A percentile compares a stretch with the other conserved stretches of the same genome.
These are phyloP conservation scores for Alsophila aescularia DNA, from an alignment of 2,888 invertebrate genomes.

Conservation along the genomic window DNA sequence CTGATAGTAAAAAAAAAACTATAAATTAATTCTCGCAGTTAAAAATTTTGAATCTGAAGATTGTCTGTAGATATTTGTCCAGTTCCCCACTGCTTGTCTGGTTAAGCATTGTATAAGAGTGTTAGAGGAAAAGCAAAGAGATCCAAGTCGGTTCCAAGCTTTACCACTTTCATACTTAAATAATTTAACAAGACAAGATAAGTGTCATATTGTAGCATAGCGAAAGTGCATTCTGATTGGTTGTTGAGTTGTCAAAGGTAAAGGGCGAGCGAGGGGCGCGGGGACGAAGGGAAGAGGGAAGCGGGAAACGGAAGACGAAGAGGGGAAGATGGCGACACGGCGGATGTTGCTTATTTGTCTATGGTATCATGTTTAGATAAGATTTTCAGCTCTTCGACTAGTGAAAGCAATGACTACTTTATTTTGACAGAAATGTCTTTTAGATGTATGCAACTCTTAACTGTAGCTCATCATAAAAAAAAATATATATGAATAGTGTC, in stretches of 20 bases:
- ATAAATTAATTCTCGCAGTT: background rate
- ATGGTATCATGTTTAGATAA: slow-evolving; percentile 46
- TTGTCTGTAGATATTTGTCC: slow-evolving; percentile 12
- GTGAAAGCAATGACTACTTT: background rate
- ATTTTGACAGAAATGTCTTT: background rate
- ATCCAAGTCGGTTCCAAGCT: background rate
- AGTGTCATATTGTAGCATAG: slow-evolving; percentile 51
- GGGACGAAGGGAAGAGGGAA: slow-evolving; percentile 46
- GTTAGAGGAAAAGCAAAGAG: background rate
- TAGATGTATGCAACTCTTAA: too few relatives aligned
- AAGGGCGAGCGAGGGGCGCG: slow-evolving; percentile 55
- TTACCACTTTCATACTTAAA: background rate
- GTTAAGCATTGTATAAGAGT: background rate
- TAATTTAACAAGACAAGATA: slow-evolving; percentile 6
- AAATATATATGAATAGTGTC: too few relatives aligned
- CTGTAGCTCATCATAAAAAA: too few relatives aligned
- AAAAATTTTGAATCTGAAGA: background rate
- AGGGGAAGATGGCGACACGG: slow-evolving; percentile 14
- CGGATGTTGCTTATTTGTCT: slow-evolving; percentile 31
- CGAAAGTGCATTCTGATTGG: slow-evolving; percentile 69
- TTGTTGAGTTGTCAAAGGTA: slow-evolving; percentile 77
- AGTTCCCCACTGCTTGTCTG: background rate
- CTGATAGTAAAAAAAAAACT: too few relatives aligned
- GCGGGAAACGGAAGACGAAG: slow-evolving; percentile 38
- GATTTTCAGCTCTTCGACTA: slow-evolving; percentile 31